Evolutionary conservation across 2,888 invertebrate species (phyloP).

Genomic region (Griposia aprilina): DNA sequence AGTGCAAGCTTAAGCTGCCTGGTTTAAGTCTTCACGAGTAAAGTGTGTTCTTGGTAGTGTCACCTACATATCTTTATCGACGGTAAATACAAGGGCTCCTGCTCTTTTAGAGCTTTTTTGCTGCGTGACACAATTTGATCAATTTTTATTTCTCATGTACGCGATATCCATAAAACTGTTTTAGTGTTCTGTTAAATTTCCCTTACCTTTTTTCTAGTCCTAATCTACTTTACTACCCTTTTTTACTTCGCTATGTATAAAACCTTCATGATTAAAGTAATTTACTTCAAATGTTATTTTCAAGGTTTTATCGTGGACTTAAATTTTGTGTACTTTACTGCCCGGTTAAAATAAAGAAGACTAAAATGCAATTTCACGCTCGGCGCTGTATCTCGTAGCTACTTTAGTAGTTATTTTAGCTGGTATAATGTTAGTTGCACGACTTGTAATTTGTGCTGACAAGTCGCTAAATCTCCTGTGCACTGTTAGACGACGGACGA

Average conservation of each 20-base stretch:
- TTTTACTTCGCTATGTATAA: constrained; percentile 22
- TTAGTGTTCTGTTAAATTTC: constrained; percentile 21
- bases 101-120: background rate
- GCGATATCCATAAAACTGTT: constrained; percentile 37
- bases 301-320: constrained; percentile 14
- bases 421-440: constrained; percentile 60
- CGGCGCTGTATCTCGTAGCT: constrained; percentile 48
- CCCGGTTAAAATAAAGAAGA: constrained; percentile 47
- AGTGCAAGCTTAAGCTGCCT: background rate
- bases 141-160: constrained; percentile 24
- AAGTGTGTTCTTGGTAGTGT: background rate
- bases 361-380: constrained; percentile 57
- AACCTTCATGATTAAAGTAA: constrained; percentile 21
- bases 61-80: background rate
- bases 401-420: constrained; percentile 63
- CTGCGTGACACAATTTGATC: constrained; percentile 25
- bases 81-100: background rate
- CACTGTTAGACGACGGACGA: constrained; percentile 52
- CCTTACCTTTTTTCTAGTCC: constrained; percentile 23
- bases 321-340: constrained; percentile 34
- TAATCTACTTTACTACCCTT: constrained; percentile 25
- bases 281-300: constrained; percentile 13
- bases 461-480: constrained; percentile 62
- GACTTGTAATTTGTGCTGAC: constrained; percentile 65
- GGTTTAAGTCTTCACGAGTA: background rate